These are phyloP conservation scores for Paradoxurus hermaphroditus DNA, from an alignment of 2,113 vertebrate species.

Conservation along the genomic window DNA sequence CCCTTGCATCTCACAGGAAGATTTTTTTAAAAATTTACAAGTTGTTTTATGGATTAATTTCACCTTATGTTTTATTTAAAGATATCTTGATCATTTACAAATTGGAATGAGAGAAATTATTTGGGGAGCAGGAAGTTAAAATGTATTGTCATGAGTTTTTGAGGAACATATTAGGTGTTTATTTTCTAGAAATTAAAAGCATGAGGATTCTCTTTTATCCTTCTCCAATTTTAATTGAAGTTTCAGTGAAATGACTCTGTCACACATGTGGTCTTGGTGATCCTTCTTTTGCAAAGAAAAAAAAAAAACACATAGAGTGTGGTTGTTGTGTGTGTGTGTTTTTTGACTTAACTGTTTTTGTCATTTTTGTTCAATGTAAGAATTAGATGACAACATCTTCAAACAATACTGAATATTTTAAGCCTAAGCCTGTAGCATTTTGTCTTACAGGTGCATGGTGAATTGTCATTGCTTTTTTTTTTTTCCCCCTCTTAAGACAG, in stretches of 20 bases:
- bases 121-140: neutral
- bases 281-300: neutral
- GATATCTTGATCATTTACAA: conserved; percentile 66
- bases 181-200: conserved; percentile 65
- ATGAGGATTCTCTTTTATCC: conserved; percentile 9
- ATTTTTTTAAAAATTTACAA: conserved; percentile 12
- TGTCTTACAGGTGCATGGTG: conserved; percentile 76
- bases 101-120: conserved; percentile 63
- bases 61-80: conserved; percentile 74
- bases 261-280: neutral
- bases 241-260: neutral
- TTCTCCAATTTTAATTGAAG: neutral
- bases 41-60: conserved; percentile 78
- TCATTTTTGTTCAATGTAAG: conserved; percentile 66
- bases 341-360: conserved; percentile 43
- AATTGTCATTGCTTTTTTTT: conserved; percentile 62
- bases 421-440: conserved; percentile 22
- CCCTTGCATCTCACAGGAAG: conserved; percentile 56
- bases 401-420: conserved; percentile 70
- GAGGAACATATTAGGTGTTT: neutral
- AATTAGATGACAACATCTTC: conserved; percentile 37
- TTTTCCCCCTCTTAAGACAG: conserved; percentile 62
- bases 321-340: neutral
- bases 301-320: neutral
- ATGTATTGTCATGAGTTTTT: conserved; percentile 29